A percentile compares a stretch with the other conserved stretches of the same genome.
phyloP scores from a whole-genome alignment of 2,888 invertebrate genomes.

The Callimorpha dominula region DNA sequence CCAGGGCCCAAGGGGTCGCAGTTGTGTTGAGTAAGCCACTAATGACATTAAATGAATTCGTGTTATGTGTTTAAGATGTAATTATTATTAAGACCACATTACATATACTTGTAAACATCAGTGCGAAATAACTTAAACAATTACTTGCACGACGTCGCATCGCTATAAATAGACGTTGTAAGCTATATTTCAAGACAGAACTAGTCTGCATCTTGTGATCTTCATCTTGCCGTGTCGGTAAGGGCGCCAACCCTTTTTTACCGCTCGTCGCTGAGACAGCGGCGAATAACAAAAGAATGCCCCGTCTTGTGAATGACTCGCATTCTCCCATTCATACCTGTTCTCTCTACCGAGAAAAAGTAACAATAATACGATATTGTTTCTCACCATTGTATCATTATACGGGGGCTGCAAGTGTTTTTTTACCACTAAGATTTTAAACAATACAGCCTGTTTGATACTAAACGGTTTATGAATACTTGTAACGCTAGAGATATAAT shows the following conservation, averaged over 20 bases:
- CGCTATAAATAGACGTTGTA: neutral
- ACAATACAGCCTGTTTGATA: neutral
- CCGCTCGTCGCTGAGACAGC: slow-evolving; percentile 35
- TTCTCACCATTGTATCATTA: slow-evolving; percentile 14
- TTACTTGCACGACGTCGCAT: neutral
- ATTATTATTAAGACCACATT: neutral
- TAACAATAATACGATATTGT: slow-evolving; percentile 39
- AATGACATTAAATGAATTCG: too few species aligned
- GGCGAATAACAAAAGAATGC: slow-evolving; percentile 53
- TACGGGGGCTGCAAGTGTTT: slow-evolving; percentile 1
- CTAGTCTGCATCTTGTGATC: slow-evolving; percentile 17
- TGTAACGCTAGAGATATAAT: neutral
- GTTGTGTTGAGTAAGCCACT: too few species aligned
- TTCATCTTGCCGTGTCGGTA: slow-evolving; percentile 36
- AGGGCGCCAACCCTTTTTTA: slow-evolving; percentile 58
- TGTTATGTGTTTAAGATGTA: too few species aligned
- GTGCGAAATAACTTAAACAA: neutral
- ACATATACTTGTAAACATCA: neutral
- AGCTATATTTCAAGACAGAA: slow-evolving; percentile 1
- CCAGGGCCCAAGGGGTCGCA: too few species aligned
- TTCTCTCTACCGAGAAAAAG: slow-evolving; percentile 38
- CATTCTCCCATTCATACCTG: slow-evolving; percentile 56
- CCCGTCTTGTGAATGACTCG: slow-evolving; percentile 55
- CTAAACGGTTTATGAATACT: neutral
- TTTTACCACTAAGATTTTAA: neutral